Evolutionary conservation across 2,113 vertebrate species (phyloP), one percentile per base, ranked within the genome.

Genomic region (Ageneiosus marmoratus): DNA sequence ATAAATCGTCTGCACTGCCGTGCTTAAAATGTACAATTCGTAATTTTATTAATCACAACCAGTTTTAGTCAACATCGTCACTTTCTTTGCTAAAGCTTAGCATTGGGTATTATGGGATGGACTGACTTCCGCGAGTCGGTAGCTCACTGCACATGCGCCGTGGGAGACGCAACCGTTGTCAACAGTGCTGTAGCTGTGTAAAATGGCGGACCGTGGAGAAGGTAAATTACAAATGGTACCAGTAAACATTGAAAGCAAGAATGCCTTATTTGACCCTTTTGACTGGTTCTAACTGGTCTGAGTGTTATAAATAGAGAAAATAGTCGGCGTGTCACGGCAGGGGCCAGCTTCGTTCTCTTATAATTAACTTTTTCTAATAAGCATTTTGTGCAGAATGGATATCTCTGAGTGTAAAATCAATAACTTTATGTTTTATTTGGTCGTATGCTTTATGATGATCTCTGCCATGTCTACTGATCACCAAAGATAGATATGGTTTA

Each of bases 201-300:
- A 95, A 92, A 95, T 95, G 94, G 94, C 94, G 93, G 91, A 89
- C 51, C 89, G 88, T 58, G 87, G 89, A 79, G 93, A 91, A 89
- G 94, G 94, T 94, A 93, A 92, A 91, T 70, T 60, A 27, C 51
- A 58, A 77, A 83, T 77, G 55, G 32, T 32, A 22, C 16, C 46
- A 58, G 15, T 34, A 48, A 62, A 78, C 12, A 1, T 78, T 18
- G n/a, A 41, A 65, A 63, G 60, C 22, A 34, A 74, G 4, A 3
- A 34, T 65, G 29, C 20, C 1, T n/a, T 16, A 32, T 24, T 46
- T 13, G 11, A 44, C 48, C 29, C 2, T 5, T 53, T 77, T 34
- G 3, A 46, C 1, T 1, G 60, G 75, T 34, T 27, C 1, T 27
- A 24, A 5, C 29, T 8, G n/a, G 32, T 37, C 20, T 29, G 3